phyloP scores from a whole-genome alignment of 1,140 invertebrate genomes.

The Acarapis woodi region DNA sequence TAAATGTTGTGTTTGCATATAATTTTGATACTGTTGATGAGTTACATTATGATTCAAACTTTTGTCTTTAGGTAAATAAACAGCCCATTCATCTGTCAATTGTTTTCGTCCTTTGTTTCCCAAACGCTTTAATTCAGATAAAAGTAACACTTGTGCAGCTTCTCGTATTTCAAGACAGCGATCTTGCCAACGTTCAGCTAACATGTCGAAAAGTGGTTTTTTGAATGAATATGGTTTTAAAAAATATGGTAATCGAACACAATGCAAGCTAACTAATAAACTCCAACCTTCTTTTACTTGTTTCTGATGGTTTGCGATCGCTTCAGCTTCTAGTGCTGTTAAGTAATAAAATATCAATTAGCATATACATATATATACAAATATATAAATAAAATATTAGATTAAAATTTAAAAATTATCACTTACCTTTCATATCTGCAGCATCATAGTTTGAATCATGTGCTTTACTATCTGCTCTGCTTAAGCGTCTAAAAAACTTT shows the following conservation, averaged over 20 bases:
- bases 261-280: slow-evolving; percentile 72
- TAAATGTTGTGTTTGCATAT: not conserved
- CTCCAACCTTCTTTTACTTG: slow-evolving; percentile 93
- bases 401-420: too few relatives aligned
- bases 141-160: slow-evolving; percentile 72
- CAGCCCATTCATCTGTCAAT: slow-evolving; percentile 77
- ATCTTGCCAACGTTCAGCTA: slow-evolving; percentile 92
- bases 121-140: slow-evolving; percentile 69
- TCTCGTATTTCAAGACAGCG: slow-evolving; percentile 84
- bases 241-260: slow-evolving; percentile 64
- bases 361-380: too few relatives aligned
- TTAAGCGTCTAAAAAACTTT: slow-evolving; percentile 11
- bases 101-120: slow-evolving; percentile 68
- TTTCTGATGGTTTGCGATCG: slow-evolving; percentile 48
- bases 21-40: not conserved
- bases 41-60: slow-evolving; percentile 18
- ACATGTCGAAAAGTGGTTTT: slow-evolving; percentile 75
- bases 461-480: slow-evolving; percentile 12
- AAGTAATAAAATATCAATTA: too few relatives aligned
- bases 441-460: not conserved
- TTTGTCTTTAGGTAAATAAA: slow-evolving; percentile 62
- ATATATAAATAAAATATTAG: too few relatives aligned
- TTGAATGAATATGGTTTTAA: slow-evolving; percentile 50
- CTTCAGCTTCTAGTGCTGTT: slow-evolving; percentile 45
- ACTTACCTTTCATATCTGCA: slow-evolving; percentile 24